Evolutionary conservation across 2,113 vertebrate genomes (phyloP).

Genomic region (Oryzias celebensis): DNA sequence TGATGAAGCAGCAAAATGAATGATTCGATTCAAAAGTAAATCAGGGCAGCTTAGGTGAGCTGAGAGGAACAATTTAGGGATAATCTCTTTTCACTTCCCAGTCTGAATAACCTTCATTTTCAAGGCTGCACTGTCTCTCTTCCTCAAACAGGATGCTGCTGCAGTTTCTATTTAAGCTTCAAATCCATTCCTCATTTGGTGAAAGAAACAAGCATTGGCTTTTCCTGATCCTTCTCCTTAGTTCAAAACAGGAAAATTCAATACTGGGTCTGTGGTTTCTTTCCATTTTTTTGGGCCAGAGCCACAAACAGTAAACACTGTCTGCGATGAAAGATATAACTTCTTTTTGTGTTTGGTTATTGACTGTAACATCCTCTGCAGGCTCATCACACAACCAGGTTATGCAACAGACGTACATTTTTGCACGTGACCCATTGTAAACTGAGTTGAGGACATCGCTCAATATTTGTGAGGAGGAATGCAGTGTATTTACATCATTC

Average conservation of each 20-base stretch:
- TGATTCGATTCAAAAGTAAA: constrained; percentile 49
- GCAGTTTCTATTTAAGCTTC: constrained; percentile 17
- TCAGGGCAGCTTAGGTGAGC: constrained; percentile 33
- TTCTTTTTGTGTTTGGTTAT: constrained; percentile 2
- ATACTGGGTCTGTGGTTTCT: constrained; percentile 2
- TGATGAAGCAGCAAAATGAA: constrained; percentile 16
- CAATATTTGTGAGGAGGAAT: too few relatives aligned
- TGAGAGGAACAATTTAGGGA: constrained; percentile 46
- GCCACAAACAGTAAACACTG: neutral
- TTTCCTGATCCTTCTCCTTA: neutral
- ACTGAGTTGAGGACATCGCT: too few relatives aligned
- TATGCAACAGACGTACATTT: constrained; percentile 22
- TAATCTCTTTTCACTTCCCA: constrained; percentile 47
- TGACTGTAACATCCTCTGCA: constrained; percentile 15
- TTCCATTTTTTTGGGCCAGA: neutral
- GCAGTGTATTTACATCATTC: neutral
- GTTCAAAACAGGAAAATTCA: constrained; percentile 7
- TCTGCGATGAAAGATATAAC: neutral
- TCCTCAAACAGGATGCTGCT: constrained; percentile 17
- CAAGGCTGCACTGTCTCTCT: constrained; percentile 30
- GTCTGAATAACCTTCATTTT: constrained; percentile 36
- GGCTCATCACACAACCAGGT: constrained; percentile 6
- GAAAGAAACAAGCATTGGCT: neutral
- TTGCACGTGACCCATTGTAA: neutral
- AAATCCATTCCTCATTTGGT: constrained; percentile 16